Evolutionary conservation across 2,113 vertebrate species (phyloP).

Genomic region (Embiotoca jacksoni): DNA sequence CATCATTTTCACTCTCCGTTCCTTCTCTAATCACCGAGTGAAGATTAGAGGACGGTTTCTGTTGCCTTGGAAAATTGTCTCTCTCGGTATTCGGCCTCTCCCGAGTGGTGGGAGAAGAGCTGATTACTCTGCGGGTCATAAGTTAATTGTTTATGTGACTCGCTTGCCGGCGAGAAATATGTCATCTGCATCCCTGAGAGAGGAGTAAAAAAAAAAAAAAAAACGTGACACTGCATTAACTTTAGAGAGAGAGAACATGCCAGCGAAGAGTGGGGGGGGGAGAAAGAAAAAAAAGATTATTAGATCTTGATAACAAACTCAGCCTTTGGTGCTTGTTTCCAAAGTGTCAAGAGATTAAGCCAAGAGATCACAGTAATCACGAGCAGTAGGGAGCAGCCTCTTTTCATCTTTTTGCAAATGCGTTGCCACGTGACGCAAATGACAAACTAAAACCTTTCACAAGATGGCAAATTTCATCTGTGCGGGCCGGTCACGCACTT

Average conservation of each 20-base stretch:
- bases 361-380: slow-evolving; percentile 22
- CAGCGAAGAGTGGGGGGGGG: background rate
- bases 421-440: background rate
- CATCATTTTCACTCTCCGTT: slow-evolving; percentile 43
- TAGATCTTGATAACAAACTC: slow-evolving; percentile 25
- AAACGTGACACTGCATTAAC: slow-evolving; percentile 29
- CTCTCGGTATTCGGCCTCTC: slow-evolving; percentile 30
- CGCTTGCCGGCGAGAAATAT: slow-evolving; percentile 51
- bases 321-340: slow-evolving; percentile 17
- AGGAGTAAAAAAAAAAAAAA: slow-evolving; percentile 25
- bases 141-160: slow-evolving; percentile 75
- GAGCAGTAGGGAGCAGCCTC: background rate
- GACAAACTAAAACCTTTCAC: no score
- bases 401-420: background rate
- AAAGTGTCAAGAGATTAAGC: slow-evolving; percentile 28
- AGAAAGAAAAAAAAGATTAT: slow-evolving; percentile 4
- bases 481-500: no score
- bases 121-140: slow-evolving; percentile 62
- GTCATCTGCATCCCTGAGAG: slow-evolving; percentile 44
- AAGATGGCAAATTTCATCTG: no score
- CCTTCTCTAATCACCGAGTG: slow-evolving; percentile 38
- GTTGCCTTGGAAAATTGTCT: slow-evolving; percentile 47
- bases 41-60: slow-evolving; percentile 53
- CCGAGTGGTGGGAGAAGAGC: slow-evolving; percentile 19
- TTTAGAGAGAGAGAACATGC: background rate